Evolutionary conservation across 2,113 vertebrate species (phyloP).

Genomic region (Phasianus colchicus): DNA sequence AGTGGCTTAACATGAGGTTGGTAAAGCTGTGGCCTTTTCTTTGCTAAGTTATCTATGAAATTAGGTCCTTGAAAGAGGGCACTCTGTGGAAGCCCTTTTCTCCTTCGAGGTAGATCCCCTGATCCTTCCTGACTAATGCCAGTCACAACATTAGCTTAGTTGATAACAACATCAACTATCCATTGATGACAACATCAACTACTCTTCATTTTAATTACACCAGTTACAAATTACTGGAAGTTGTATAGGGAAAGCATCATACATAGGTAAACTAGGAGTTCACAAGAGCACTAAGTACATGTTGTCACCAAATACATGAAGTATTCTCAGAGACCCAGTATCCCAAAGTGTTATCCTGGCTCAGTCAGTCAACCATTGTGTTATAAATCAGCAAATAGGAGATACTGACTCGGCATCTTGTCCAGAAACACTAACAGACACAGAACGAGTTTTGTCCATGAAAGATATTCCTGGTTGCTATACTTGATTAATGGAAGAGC

Average conservation of each 20-base stretch:
- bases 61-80: not conserved
- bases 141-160: not conserved
- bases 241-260: not conserved
- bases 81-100: not conserved
- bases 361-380: not conserved
- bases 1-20: not conserved
- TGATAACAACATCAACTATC: not conserved
- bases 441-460: not conserved
- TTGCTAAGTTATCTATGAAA: not conserved
- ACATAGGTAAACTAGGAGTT: not conserved
- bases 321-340: not conserved
- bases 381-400: not conserved
- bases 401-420: not conserved
- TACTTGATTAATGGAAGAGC: not conserved
- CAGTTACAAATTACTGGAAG: not conserved
- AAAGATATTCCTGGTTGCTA: not conserved
- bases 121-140: not conserved
- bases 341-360: not conserved
- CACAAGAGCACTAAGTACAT: not conserved
- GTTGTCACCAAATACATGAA: not conserved
- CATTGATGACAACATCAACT: not conserved
- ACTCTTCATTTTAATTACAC: not conserved
- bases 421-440: not conserved
- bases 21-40: not conserved
- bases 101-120: not conserved